These are phyloP conservation scores for Kuschelorhynchus macadamiae DNA, from an alignment of 2,888 invertebrate species.

Conservation along the genomic window DNA sequence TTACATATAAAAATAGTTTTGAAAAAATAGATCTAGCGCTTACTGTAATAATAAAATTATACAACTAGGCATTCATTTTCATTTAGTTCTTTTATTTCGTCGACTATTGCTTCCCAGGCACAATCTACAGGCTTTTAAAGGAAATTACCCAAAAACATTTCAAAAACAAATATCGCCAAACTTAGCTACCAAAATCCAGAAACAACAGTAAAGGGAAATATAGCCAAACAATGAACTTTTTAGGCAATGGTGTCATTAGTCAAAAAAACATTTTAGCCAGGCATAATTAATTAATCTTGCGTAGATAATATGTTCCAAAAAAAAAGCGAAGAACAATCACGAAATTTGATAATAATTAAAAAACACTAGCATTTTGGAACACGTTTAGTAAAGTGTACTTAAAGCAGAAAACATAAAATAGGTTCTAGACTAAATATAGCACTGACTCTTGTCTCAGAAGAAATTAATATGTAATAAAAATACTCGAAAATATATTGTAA, in stretches of 20 bases:
- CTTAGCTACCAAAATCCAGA: slow-evolving; percentile 57
- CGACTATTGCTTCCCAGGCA: slow-evolving; percentile 59
- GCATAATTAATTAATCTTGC: slow-evolving; percentile 38
- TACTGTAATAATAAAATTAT: no score
- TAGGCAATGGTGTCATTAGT: slow-evolving; percentile 56
- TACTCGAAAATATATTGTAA: slow-evolving; percentile 31
- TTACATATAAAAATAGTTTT: no score
- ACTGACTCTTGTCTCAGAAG: slow-evolving; percentile 49
- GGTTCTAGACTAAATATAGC: slow-evolving; percentile 52
- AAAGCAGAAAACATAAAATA: slow-evolving; percentile 52
- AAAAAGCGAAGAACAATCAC: background rate
- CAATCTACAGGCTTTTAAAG: slow-evolving; percentile 62
- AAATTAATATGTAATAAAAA: slow-evolving; percentile 12
- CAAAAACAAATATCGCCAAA: slow-evolving; percentile 44
- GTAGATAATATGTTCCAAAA: slow-evolving; percentile 23
- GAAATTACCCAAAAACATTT: slow-evolving; percentile 49
- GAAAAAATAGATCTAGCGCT: no score
- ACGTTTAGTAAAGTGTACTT: slow-evolving; percentile 41
- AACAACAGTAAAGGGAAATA: slow-evolving; percentile 52
- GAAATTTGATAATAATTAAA: background rate
- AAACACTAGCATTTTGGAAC: slow-evolving; percentile 12
- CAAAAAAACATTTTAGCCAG: slow-evolving; percentile 35
- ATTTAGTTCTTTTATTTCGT: no score
- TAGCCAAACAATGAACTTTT: slow-evolving; percentile 58
- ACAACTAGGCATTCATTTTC: no score